Percentiles rank a stretch among this genome's conserved stretches.
These are phyloP conservation scores for Sceloporus tristichus DNA, from an alignment of 2,113 vertebrate genomes.

Conservation along the genomic window DNA sequence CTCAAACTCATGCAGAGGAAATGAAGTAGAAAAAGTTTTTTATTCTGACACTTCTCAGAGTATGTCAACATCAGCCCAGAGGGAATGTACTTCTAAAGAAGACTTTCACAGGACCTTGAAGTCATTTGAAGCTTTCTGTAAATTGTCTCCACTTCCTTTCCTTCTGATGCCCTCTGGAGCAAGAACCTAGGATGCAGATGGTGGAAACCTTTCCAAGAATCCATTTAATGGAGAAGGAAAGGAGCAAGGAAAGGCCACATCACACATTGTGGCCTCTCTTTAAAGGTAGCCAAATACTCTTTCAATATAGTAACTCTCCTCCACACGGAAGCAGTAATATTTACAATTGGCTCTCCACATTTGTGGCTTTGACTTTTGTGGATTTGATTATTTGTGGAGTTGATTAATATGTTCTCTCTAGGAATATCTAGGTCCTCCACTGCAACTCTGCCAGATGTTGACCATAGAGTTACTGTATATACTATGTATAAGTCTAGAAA, in stretches of 20 bases:
- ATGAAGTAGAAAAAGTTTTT: no score
- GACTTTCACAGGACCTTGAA: not conserved
- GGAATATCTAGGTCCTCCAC: not conserved
- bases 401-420: no score
- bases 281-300: not conserved
- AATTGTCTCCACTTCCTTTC: not conserved
- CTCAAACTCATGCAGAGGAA: conserved; percentile 10
- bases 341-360: not conserved
- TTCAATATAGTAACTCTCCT: not conserved
- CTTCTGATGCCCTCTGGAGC: not conserved
- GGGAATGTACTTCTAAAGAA: conserved; percentile 43
- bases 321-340: not conserved
- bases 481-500: no score
- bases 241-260: no score
- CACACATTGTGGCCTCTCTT: not conserved
- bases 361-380: no score
- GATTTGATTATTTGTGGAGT: no score
- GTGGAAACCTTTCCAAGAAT: not conserved
- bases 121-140: conserved; percentile 41
- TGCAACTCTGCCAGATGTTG: not conserved
- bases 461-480: no score
- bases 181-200: not conserved
- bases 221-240: not conserved
- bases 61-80: conserved; percentile 23
- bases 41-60: conserved; percentile 13